Base-by-base conservation (phyloP, 2,888 invertebrate species). In the Petrolisthes cinctipes region DNA sequence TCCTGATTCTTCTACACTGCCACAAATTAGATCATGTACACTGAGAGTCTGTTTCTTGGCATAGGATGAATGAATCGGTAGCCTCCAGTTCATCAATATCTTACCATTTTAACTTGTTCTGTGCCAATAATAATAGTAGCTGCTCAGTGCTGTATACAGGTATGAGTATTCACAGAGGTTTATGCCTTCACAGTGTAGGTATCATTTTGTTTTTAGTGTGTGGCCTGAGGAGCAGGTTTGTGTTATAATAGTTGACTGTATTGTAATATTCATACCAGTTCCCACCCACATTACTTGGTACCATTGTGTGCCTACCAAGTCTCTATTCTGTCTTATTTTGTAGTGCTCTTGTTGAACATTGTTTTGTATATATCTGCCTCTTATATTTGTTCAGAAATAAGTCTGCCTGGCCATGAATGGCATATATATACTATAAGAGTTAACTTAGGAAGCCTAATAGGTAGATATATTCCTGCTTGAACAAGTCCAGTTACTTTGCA, bases 331-430 rank as follows among this genome's bases (percentile, higher is more conserved):
- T 75, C 81, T 87, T 84, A 73, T 84, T 80, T 88, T 84, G 87
- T 88, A 88, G 87, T 81, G 75, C 83, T 88, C 83, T 84, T 84
- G 84, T 84, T 88, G 84, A 88, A 80, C 75, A 84, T 79, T 88
- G 79, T 88, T 88, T 84, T 88, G 87, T 88, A 88, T 75, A 88
- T 88, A 88, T 88, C 71, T 88, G 80, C 84, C 87, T 87, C 84
- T 88, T 66, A 53, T 75, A 83, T 75, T 79, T 75, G 51, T 82
- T 78, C 82, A 78, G 73, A 81, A 53, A 17, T 86, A 54, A 82
- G 79, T 76, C 56, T 86, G 61, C 75, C 85, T 20, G 53, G 73
- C 86, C 53, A 75, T 17, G 51, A 66, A 37, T 51, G 81, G 71
- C 54, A 75, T 17, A 75, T 57, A 81, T 81, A 73, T 53, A 73